Conservation (phyloP, 2,888 invertebrate genomes). For the Sphaerophoria taeniata region DNA sequence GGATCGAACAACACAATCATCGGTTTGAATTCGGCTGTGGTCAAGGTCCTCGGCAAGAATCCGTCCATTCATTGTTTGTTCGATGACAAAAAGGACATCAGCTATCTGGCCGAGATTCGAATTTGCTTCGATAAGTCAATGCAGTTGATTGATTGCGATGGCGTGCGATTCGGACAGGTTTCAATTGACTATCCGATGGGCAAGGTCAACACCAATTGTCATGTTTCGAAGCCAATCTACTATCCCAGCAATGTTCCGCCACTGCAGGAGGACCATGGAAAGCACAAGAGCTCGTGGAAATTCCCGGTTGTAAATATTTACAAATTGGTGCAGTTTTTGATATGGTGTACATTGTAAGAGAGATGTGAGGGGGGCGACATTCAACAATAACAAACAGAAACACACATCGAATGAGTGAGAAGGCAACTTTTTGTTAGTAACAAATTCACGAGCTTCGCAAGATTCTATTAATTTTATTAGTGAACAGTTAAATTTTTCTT, state of each 20-base stretch:
- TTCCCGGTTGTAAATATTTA: conserved; percentile 84
- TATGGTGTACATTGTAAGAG: conserved; percentile 86
- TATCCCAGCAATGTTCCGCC: conserved; percentile 85
- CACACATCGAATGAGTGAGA: conserved; percentile 26
- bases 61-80: conserved; percentile 87
- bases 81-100: conserved; percentile 85
- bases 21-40: conserved; percentile 84
- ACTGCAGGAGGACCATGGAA: conserved; percentile 59
- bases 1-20: conserved; percentile 83
- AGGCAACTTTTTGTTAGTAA: background rate
- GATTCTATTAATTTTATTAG: background rate
- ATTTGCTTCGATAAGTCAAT: conserved; percentile 89
- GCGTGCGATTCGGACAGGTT: conserved; percentile 81
- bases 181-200: conserved; percentile 79
- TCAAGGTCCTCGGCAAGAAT: conserved; percentile 84
- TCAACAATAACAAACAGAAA: background rate
- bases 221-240: conserved; percentile 83
- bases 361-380: conserved; percentile 53
- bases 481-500: conserved; percentile 14
- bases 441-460: conserved; percentile 43
- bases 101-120: conserved; percentile 88
- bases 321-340: conserved; percentile 85
- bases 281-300: conserved; percentile 79
- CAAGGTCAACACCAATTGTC: conserved; percentile 86
- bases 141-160: conserved; percentile 87